Base-by-base conservation (phyloP, 2,797 vertebrate genomes). In the Bradypodion pumilum region DNA sequence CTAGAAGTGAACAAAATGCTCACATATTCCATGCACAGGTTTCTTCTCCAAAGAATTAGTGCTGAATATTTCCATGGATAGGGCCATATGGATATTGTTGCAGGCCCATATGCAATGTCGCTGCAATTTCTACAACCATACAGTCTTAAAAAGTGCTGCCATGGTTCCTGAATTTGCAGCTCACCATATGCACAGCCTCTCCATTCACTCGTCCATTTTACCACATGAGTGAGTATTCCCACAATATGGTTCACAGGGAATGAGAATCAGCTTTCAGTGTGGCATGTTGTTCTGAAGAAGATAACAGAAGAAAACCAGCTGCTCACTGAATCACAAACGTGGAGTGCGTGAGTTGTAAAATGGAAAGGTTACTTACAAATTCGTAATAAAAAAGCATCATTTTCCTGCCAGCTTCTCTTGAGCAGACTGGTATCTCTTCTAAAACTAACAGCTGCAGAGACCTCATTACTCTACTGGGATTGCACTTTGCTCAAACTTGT, bases 381-480 rank as follows among this genome's bases (percentile, higher is more conserved):
- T 86, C 23, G 37, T 40, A 81, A 5, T n/a, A n/a, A 49, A 70
- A 82, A 77, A 9, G 76, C 37, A 72, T 68, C 5, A 63, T 78
- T 81, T 42, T 7, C 16, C 65, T 1, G 2, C 69, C 46, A 62
- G 66, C 68, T 42, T 32, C 37, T 75, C 76, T 75, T 52, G 35
- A 23, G 72, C 83, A 83, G 84, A 74, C 29, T 78, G 74, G 29
- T 63, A 6, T 8, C 4, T 0, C 7, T 40, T 89, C 86, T 37
- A 2, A 81, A 81, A 4, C 62, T 68, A 84, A 81, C 42, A 42
- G 82, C 87, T 40, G 63, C 1, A 69, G 49, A 89, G 81, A 88
- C 46, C 0, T 0, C 81, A 74, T 65, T 81, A 78, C 0, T 82
- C 86, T 73, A 27, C 0, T 0, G 88, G 79, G 7, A 74, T 49